Evolutionary conservation across 2,888 invertebrate genomes (phyloP).

Genomic region (Lasioglossum morio): DNA sequence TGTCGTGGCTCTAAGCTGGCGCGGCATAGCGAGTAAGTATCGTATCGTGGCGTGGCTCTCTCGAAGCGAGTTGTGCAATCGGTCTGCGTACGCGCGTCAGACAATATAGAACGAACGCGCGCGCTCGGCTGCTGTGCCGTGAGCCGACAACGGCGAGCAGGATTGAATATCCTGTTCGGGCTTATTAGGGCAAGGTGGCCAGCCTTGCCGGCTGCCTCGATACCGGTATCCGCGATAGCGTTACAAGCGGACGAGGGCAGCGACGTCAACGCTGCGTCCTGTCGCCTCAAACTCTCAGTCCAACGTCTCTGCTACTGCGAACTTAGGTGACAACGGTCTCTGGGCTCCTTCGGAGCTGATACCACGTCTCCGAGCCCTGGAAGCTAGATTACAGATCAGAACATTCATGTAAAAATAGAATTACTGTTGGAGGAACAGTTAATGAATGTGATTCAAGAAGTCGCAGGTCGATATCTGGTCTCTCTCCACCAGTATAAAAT

Average conservation of each 20-base stretch:
- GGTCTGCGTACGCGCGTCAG: conserved; percentile 68
- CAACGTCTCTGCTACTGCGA: neutral
- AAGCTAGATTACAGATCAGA: neutral
- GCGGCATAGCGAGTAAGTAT: neutral
- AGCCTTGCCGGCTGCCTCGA: conserved; percentile 71
- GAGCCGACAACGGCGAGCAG: conserved; percentile 57
- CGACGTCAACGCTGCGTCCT: conserved; percentile 30
- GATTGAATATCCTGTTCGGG: conserved; percentile 81
- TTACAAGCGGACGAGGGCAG: conserved; percentile 40
- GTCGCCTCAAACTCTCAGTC: neutral
- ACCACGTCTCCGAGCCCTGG: accelerated
- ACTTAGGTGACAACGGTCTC: neutral
- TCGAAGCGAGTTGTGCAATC: conserved; percentile 72
- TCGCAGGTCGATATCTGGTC: too few species aligned
- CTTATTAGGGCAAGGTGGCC: conserved; percentile 83
- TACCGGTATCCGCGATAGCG: conserved; percentile 10
- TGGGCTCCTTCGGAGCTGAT: neutral
- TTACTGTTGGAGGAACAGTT: too few species aligned
- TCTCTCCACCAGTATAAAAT: too few species aligned
- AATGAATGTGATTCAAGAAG: too few species aligned
- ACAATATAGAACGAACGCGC: conserved; percentile 60
- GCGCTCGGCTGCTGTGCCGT: conserved; percentile 8
- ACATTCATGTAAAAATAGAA: too few species aligned
- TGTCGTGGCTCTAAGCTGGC: conserved; percentile 44
- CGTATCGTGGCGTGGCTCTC: conserved; percentile 8